A percentile compares a stretch with the other conserved stretches of the same genome.
phyloP scores from a whole-genome alignment of 1,140 invertebrate species.

The Lepidurus apus region DNA sequence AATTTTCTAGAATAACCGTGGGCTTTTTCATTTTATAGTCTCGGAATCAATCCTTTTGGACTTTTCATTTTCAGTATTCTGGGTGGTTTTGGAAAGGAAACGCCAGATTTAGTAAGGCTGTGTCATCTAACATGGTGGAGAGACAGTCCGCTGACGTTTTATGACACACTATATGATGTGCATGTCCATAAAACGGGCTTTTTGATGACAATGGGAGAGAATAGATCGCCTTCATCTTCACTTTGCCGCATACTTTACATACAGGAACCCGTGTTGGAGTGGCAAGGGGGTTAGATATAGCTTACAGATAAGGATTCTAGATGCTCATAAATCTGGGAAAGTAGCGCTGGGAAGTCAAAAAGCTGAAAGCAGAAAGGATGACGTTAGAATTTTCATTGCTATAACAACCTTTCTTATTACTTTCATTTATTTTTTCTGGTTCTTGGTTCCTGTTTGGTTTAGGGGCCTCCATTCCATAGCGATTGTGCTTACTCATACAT shows the following conservation, averaged over 20 bases:
- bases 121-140: conserved; percentile 14
- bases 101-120: conserved; percentile 17
- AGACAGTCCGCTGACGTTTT: background rate
- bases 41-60: background rate
- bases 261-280: background rate
- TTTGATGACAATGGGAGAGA: background rate
- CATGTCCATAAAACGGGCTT: background rate
- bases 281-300: background rate
- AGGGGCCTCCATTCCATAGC: too few relatives aligned
- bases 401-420: background rate
- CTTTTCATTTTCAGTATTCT: background rate
- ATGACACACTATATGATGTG: background rate
- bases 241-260: background rate
- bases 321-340: background rate
- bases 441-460: too few relatives aligned
- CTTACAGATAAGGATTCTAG: background rate
- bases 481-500: too few relatives aligned
- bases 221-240: background rate
- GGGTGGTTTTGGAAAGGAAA: background rate
- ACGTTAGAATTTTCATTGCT: background rate
- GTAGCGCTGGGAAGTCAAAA: background rate
- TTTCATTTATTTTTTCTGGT: background rate
- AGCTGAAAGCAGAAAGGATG: background rate
- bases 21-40: background rate
- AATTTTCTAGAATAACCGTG: background rate